Conservation (phyloP, 2,888 invertebrate species). For the Tanaodytes sp. region DNA sequence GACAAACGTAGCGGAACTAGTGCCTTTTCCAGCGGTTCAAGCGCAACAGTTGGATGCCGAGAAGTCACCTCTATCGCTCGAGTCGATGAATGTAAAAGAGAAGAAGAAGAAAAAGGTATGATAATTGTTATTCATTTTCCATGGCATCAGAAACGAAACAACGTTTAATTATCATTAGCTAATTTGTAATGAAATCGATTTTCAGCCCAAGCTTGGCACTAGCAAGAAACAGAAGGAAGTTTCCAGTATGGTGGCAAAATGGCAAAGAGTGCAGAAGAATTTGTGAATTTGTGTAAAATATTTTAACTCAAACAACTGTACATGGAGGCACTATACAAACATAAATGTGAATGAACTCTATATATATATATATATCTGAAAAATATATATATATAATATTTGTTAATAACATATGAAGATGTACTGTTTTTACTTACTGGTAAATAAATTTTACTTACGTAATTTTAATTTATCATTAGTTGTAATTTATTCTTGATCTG, state of each 20-base stretch:
- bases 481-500: too few relatives aligned
- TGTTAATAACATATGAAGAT: slow-evolving; percentile 1
- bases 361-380: slow-evolving; percentile 12
- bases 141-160: too few relatives aligned
- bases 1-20: slow-evolving; percentile 46
- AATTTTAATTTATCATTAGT: not conserved
- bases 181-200: slow-evolving; percentile 46
- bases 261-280: slow-evolving; percentile 81
- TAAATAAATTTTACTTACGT: slow-evolving; percentile 33
- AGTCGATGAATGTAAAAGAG: slow-evolving; percentile 61
- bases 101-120: slow-evolving; percentile 73
- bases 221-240: slow-evolving; percentile 81
- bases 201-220: slow-evolving; percentile 77
- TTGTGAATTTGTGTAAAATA: slow-evolving; percentile 44
- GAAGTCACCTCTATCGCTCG: slow-evolving; percentile 39
- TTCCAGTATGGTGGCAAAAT: slow-evolving; percentile 80
- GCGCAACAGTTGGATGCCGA: slow-evolving; percentile 41
- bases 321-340: too few relatives aligned
- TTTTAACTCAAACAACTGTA: slow-evolving; percentile 3
- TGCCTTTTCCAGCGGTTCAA: slow-evolving; percentile 52
- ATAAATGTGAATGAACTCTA: slow-evolving; percentile 11
- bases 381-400: slow-evolving; percentile 12
- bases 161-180: too few relatives aligned
- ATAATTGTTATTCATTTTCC: not conserved
- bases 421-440: slow-evolving; percentile 31